phyloP scores from a whole-genome alignment of 2,888 invertebrate species.

The Rotaria sp. region DNA sequence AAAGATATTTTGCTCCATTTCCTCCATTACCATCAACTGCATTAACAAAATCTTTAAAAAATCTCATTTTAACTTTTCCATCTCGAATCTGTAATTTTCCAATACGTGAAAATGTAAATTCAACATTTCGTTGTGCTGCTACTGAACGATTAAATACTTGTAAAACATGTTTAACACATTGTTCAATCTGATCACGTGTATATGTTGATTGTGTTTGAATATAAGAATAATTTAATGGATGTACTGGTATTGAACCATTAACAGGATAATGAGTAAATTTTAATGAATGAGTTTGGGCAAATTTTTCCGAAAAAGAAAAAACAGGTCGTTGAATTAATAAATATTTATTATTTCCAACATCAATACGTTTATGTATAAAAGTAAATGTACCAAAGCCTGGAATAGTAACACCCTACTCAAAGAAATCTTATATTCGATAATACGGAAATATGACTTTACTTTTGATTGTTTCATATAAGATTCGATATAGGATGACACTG shows the following conservation, averaged over 20 bases:
- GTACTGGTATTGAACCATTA: conserved; percentile 53
- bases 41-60: conserved; percentile 54
- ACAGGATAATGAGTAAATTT: conserved; percentile 51
- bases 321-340: conserved; percentile 53
- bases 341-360: conserved; percentile 54
- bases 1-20: conserved; percentile 44
- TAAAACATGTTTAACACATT: conserved; percentile 53
- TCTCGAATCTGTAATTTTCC: conserved; percentile 52
- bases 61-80: conserved; percentile 53
- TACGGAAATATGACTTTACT: conserved; percentile 44
- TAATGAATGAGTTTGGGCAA: conserved; percentile 52
- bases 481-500: conserved; percentile 51
- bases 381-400: conserved; percentile 53
- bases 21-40: conserved; percentile 53
- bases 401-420: conserved; percentile 51
- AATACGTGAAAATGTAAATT: conserved; percentile 52
- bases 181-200: conserved; percentile 53
- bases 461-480: conserved; percentile 53
- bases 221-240: conserved; percentile 52
- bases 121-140: conserved; percentile 49
- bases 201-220: conserved; percentile 52
- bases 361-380: conserved; percentile 52
- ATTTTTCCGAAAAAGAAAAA: conserved; percentile 53
- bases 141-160: conserved; percentile 49
- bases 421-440: conserved; percentile 25